Conservation (phyloP, 1,140 invertebrate species). For the Coptotermes formosanus region DNA sequence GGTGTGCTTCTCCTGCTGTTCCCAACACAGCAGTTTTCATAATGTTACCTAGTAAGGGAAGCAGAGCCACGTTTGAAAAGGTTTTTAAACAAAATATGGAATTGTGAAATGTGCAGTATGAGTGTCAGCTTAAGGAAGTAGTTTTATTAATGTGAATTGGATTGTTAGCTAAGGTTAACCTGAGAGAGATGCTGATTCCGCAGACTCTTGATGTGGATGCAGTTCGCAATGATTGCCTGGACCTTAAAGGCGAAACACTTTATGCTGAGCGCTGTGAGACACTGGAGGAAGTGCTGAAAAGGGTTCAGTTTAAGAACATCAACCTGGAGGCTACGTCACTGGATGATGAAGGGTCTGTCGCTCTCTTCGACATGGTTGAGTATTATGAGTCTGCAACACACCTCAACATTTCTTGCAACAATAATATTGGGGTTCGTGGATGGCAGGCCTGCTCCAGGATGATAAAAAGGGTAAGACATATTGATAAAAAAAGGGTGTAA, state of each 20-base stretch:
- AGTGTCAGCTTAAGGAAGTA: background rate
- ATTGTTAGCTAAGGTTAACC: background rate
- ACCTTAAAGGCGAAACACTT: conserved; percentile 55
- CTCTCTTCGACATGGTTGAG: conserved; percentile 88
- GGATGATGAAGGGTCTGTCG: conserved; percentile 69
- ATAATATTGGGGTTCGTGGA: conserved; percentile 67
- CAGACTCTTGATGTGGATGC: conserved; percentile 38
- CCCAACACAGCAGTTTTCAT: no score
- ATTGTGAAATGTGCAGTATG: no score
- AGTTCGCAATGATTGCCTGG: conserved; percentile 49
- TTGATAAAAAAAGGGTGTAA: background rate
- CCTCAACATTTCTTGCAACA: conserved; percentile 75
- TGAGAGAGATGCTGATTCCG: background rate
- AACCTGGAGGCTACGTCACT: conserved; percentile 66
- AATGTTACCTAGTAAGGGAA: no score
- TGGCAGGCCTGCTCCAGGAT: conserved; percentile 80
- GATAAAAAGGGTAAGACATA: conserved; percentile 67
- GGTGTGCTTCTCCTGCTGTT: no score
- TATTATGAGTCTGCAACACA: conserved; percentile 82
- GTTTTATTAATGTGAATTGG: background rate
- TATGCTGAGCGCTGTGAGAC: conserved; percentile 64
- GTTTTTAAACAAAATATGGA: no score
- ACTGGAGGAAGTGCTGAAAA: conserved; percentile 73
- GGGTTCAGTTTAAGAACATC: conserved; percentile 68
- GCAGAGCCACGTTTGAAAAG: no score